These are phyloP conservation scores for Oxyruncus cristatus DNA, from an alignment of 2,113 vertebrate species.

Conservation along the genomic window DNA sequence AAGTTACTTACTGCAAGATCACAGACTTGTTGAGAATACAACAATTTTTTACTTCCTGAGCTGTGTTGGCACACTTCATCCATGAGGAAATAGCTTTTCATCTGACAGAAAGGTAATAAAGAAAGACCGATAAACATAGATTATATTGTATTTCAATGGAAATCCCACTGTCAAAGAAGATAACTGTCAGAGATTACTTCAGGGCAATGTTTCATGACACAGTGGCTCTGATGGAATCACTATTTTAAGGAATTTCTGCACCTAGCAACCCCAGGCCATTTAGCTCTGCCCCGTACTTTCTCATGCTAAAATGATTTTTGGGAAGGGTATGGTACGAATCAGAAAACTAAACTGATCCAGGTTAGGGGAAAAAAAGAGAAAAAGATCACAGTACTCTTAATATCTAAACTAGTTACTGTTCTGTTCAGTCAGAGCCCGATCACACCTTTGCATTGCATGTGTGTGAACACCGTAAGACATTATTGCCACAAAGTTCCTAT, in stretches of 20 bases:
- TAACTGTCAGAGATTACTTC: background rate
- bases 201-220: background rate
- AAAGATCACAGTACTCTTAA: background rate
- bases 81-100: background rate
- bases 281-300: background rate
- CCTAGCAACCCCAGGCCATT: background rate
- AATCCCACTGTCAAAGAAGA: background rate
- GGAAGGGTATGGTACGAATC: background rate
- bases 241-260: background rate
- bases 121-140: background rate
- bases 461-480: fast-evolving
- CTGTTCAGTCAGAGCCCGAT: background rate
- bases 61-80: background rate
- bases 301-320: background rate
- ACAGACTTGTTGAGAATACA: background rate
- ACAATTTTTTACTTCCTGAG: background rate
- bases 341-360: background rate
- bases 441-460: background rate
- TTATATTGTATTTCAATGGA: background rate
- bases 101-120: background rate
- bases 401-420: background rate
- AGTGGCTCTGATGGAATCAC: background rate
- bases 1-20: background rate
- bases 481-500: background rate
- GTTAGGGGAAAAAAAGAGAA: background rate